Evolutionary conservation across 1,140 invertebrate species (phyloP).

Genomic region (Gryllus bimaculatus): DNA sequence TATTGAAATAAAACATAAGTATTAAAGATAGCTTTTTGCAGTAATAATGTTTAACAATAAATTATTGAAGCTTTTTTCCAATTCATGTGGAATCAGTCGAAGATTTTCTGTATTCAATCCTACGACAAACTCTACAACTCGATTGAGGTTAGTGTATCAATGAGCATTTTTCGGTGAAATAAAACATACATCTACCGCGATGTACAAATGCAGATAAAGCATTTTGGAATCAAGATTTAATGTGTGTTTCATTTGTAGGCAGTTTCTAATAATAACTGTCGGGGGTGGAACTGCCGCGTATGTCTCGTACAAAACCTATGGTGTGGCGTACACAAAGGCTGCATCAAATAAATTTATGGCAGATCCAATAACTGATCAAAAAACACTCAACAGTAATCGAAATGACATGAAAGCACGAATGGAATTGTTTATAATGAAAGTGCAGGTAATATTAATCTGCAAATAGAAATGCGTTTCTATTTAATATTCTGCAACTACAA

Average conservation of each 20-base stretch:
- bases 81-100: neutral
- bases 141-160: slow-evolving; percentile 12
- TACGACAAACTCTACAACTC: neutral
- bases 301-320: slow-evolving; percentile 21
- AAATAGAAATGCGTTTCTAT: neutral
- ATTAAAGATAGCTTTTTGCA: neutral
- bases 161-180: no score
- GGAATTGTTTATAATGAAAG: slow-evolving; percentile 84
- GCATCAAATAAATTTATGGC: slow-evolving; percentile 60
- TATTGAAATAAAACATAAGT: neutral
- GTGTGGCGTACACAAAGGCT: slow-evolving; percentile 27
- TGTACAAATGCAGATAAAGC: neutral
- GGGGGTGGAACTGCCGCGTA: slow-evolving; percentile 22
- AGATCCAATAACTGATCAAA: slow-evolving; percentile 62
- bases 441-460: slow-evolving; percentile 43
- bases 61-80: neutral
- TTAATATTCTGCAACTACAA: neutral
- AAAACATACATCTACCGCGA: neutral
- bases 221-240: neutral
- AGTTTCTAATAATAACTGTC: slow-evolving; percentile 19
- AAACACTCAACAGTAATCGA: slow-evolving; percentile 48
- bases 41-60: neutral
- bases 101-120: neutral
- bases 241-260: slow-evolving; percentile 18
- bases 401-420: slow-evolving; percentile 81